Percentiles rank a stretch among this genome's conserved stretches.
phyloP scores from a whole-genome alignment of 2,113 vertebrate species.

The Malurus elegans region DNA sequence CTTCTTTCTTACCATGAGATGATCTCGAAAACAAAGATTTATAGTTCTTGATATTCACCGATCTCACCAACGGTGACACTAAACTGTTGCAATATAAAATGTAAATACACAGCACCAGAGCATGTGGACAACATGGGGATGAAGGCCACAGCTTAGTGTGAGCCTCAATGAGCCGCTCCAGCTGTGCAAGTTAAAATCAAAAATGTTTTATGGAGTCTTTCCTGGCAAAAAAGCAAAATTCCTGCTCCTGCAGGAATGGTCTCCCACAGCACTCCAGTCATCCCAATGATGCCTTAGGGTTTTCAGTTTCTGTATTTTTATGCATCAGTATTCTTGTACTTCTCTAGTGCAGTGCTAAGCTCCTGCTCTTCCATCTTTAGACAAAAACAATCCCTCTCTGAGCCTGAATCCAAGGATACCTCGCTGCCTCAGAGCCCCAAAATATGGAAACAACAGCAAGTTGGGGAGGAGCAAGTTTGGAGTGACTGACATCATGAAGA shows the following conservation, averaged over 20 bases:
- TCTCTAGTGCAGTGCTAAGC: too few species aligned
- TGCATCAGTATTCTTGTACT: too few species aligned
- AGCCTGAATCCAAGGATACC: too few species aligned
- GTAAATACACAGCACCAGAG: neutral
- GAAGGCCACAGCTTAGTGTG: rapidly evolving
- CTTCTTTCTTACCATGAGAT: neutral
- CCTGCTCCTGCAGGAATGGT: neutral
- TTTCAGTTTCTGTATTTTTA: too few species aligned
- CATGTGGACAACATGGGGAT: rapidly evolving
- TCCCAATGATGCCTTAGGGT: too few species aligned
- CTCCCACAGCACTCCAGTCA: neutral
- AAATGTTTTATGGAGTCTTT: neutral
- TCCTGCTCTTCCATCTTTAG: too few species aligned
- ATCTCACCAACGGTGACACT: rapidly evolving
- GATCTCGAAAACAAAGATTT: neutral
- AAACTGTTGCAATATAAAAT: neutral
- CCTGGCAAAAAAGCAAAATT: neutral
- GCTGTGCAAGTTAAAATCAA: neutral
- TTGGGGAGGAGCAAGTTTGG: too few species aligned
- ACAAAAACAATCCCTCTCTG: too few species aligned
- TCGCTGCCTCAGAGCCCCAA: too few species aligned
- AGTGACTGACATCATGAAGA: too few species aligned
- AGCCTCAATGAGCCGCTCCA: neutral
- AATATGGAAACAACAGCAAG: too few species aligned
- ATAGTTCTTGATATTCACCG: neutral